Evolutionary conservation across 2,113 vertebrate genomes (phyloP).

Genomic region (Malurus melanocephalus): DNA sequence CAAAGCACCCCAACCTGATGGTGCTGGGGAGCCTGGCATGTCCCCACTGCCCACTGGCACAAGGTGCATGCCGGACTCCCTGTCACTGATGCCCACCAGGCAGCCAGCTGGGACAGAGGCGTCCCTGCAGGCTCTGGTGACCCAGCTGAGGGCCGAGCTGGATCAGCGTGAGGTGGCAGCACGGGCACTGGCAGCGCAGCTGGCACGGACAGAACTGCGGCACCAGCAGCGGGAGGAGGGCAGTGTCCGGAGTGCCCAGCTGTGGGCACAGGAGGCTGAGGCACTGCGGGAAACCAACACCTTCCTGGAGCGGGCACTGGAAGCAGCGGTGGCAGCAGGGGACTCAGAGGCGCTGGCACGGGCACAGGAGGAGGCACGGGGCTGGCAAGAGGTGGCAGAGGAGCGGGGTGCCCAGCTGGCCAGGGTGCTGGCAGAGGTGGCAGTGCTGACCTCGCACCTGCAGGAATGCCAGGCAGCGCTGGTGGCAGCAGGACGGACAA

Average conservation of each 20-base stretch:
- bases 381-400: not conserved
- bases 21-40: accelerated
- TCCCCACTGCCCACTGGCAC: accelerated
- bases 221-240: not conserved
- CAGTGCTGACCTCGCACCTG: not conserved
- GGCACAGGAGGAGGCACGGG: not conserved
- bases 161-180: not conserved
- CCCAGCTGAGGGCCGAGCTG: not conserved
- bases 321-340: not conserved
- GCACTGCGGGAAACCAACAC: not conserved
- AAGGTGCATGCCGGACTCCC: not conserved
- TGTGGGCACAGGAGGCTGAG: not conserved
- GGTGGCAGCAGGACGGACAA: accelerated
- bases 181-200: not conserved
- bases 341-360: accelerated
- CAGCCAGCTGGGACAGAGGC: not conserved
- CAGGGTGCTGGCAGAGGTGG: not conserved
- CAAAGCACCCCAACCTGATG: not conserved
- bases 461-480: not conserved
- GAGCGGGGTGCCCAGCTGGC: not conserved
- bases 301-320: conserved; percentile 1
- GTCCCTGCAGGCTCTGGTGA: not conserved
- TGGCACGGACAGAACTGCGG: not conserved
- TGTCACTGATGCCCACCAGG: accelerated
- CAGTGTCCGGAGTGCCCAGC: not conserved